phyloP scores from a whole-genome alignment of 2,797 vertebrate species.

The Erethizon dorsatum region DNA sequence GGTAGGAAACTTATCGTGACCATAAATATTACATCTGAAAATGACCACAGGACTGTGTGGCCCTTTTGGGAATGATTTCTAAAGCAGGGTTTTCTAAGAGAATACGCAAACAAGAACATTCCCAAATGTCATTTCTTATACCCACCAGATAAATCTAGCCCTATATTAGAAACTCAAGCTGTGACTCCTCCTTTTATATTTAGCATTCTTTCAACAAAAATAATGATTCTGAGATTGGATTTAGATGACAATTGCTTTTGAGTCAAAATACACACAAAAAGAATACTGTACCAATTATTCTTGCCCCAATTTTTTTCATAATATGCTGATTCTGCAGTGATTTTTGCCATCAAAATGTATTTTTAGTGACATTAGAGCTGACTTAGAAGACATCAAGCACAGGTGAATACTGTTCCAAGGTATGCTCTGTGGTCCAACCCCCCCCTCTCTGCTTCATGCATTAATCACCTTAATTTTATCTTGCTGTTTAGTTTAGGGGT shows the following conservation, averaged over 20 bases:
- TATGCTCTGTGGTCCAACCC: background rate
- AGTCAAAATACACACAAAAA: slow-evolving; percentile 73
- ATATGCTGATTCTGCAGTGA: slow-evolving; percentile 22
- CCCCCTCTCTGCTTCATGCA: background rate
- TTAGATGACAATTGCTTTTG: slow-evolving; percentile 79
- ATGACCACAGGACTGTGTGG: background rate
- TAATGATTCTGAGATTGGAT: slow-evolving; percentile 83
- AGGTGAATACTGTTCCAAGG: background rate
- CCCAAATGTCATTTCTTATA: slow-evolving; percentile 50
- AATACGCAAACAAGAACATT: slow-evolving; percentile 59
- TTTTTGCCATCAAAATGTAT: slow-evolving; percentile 63
- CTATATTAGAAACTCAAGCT: slow-evolving; percentile 80
- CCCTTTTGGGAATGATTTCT: background rate
- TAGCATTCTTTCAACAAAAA: slow-evolving; percentile 77
- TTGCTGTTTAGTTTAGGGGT: background rate
- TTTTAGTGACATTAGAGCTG: slow-evolving; percentile 11
- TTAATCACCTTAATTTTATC: background rate
- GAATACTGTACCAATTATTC: slow-evolving; percentile 58
- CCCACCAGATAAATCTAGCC: slow-evolving; percentile 16
- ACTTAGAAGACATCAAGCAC: background rate
- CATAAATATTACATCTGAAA: slow-evolving; percentile 45
- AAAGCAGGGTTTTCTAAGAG: background rate
- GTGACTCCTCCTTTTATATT: slow-evolving; percentile 59
- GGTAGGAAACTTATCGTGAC: background rate
- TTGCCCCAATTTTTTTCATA: slow-evolving; percentile 78